Percentiles rank a stretch among this genome's conserved stretches.
phyloP scores from a whole-genome alignment of 1,140 invertebrate genomes.

The Telenomus remus region DNA sequence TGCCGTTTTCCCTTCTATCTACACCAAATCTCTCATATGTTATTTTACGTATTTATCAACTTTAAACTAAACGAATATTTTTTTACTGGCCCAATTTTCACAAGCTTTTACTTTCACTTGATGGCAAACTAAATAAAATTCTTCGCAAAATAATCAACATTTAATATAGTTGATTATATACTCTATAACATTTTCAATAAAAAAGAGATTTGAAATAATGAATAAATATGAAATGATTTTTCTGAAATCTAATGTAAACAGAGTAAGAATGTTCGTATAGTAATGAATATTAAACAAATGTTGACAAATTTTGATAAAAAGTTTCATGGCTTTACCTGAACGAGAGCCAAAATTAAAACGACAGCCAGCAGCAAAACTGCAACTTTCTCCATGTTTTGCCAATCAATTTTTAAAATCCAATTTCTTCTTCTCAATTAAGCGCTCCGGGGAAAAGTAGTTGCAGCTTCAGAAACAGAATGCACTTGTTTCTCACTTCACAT shows the following conservation, averaged over 20 bases:
- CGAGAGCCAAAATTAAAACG: not conserved
- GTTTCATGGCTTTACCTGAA: constrained; percentile 2
- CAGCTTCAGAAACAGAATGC: not conserved
- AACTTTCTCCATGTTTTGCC: constrained; percentile 1
- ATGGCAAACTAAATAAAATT: no score
- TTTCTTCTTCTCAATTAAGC: not conserved
- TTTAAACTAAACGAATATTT: not conserved
- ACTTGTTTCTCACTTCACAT: constrained; percentile 13
- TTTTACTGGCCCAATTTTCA: not conserved
- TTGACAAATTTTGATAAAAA: not conserved
- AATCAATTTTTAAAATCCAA: not conserved
- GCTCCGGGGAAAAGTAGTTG: constrained; percentile 6
- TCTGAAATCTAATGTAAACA: no score
- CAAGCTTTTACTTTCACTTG: no score
- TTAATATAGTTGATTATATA: no score
- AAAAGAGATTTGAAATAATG: no score
- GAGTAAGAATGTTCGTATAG: no score
- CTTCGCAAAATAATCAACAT: no score
- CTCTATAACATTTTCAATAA: no score
- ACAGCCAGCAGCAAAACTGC: constrained; percentile 1
- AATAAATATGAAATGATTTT: no score
- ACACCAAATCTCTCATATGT: constrained; percentile 35
- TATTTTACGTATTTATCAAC: not conserved
- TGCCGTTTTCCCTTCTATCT: constrained; percentile 33
- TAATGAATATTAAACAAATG: no score